Base-by-base conservation (phyloP, 2,797 vertebrate genomes). In the Mormyrops boulengeri region DNA sequence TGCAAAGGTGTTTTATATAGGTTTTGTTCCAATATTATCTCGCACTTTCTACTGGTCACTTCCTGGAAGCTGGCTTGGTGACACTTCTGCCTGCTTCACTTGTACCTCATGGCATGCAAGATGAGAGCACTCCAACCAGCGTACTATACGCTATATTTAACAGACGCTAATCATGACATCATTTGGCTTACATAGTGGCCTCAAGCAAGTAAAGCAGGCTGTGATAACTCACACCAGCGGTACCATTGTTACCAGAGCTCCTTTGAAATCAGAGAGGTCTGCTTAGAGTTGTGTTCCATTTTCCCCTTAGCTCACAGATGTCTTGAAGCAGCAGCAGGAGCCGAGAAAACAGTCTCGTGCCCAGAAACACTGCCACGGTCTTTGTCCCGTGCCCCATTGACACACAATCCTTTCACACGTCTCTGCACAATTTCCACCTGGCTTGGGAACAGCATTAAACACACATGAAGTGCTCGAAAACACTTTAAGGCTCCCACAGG, bases 261-360 rank as follows among this genome's bases (percentile, higher is more conserved):
- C 55, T 86, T 86, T 86, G 84, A 86, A 86, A 52, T 30, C 84
- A 86, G 22, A 86, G 84, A 86, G 11, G 38, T 44, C 38, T 80
- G 34, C 6, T 80, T 80, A n/a, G 50, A 52, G 49, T 55, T 52
- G 12, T 30, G 22, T 86, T 53, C 22, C 50, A 30, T 22, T 41
- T 47, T 53, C 0, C n/a, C 84, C 14, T 30, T 26, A 52, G 84
- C 26, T 52, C 84, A 86, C 84, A 86, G 22, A 52, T 53, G 50
- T 86, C 82, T 50, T 26, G 47, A 52, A 86, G 50, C 30, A 53
- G 50, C 44, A 85, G 47, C 82, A n/a, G 47, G 12, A 52, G 82
- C n/a, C 0, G 7, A 44, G 47, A 26, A 53, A 14, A 50, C 9
- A 30, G 26, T 12, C 9, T 69, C 26, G 22, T 69, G 8, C 49